Conservation (phyloP, 2,113 vertebrate species). For the Gracilinanus agilis region DNA sequence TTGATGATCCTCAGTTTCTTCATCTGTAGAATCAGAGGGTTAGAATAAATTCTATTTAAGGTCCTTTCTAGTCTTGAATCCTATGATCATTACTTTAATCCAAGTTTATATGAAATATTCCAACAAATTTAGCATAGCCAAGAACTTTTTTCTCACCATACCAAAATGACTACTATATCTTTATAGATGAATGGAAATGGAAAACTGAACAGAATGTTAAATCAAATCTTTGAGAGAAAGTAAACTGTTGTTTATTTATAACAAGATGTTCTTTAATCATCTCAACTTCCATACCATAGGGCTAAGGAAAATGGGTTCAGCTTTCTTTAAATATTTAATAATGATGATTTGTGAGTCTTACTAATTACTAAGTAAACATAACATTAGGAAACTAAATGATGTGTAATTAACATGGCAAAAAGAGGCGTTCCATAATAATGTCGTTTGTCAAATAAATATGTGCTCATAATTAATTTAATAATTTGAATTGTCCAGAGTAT, state of each 20-base stretch:
- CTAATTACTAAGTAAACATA: slow-evolving; percentile 80
- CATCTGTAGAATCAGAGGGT: background rate
- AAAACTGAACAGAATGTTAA: slow-evolving; percentile 19
- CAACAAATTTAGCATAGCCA: background rate
- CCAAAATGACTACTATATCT: background rate
- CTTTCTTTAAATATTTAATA: slow-evolving; percentile 79
- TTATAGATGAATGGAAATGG: background rate
- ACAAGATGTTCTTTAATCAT: slow-evolving; percentile 19
- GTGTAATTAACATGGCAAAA: slow-evolving; percentile 77
- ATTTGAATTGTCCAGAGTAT: slow-evolving; percentile 55
- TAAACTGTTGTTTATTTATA: background rate
- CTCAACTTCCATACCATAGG: slow-evolving; percentile 41
- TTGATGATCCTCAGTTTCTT: background rate
- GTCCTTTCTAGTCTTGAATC: background rate
- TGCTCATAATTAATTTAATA: slow-evolving; percentile 73
- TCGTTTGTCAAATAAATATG: slow-evolving; percentile 64
- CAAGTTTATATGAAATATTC: background rate
- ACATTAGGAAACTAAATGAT: slow-evolving; percentile 78
- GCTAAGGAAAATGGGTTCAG: slow-evolving; percentile 48
- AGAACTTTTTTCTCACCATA: background rate
- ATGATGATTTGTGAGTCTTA: slow-evolving; percentile 76
- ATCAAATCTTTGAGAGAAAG: background rate
- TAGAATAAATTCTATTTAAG: background rate
- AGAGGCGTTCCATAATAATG: slow-evolving; percentile 51
- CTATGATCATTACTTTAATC: background rate